phyloP scores from a whole-genome alignment of 1,140 invertebrate genomes.

The Lasioglossum baleicum region DNA sequence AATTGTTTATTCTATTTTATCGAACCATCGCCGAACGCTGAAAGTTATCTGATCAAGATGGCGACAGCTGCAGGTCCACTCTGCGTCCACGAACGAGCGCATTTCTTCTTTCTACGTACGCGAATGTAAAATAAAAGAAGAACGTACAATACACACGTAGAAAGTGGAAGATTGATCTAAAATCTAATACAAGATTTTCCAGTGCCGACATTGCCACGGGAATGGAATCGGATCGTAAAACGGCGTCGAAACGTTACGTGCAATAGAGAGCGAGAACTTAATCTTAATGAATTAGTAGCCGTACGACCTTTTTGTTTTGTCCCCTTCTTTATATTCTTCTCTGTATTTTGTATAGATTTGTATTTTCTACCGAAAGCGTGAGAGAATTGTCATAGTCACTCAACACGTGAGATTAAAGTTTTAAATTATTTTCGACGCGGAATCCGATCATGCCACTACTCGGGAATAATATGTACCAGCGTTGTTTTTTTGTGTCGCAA shows the following conservation, averaged over 20 bases:
- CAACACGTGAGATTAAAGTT: slow-evolving; percentile 39
- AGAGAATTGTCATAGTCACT: slow-evolving; percentile 31
- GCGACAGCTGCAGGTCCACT: too few species aligned
- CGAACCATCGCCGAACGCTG: too few species aligned
- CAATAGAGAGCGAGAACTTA: slow-evolving; percentile 20
- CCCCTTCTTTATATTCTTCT: neutral
- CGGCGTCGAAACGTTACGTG: slow-evolving; percentile 13
- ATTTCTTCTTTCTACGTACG: slow-evolving; percentile 26
- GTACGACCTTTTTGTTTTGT: neutral
- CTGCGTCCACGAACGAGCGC: neutral
- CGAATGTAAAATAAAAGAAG: slow-evolving; percentile 11
- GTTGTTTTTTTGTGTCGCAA: slow-evolving; percentile 7
- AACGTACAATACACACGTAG: neutral
- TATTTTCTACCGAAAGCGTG: slow-evolving; percentile 25
- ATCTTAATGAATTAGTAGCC: slow-evolving; percentile 22
- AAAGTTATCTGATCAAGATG: too few species aligned
- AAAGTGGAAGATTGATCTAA: slow-evolving; percentile 22
- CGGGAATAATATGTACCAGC: slow-evolving; percentile 16
- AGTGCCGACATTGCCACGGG: neutral
- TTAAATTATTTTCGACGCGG: slow-evolving; percentile 44
- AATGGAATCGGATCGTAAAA: slow-evolving; percentile 20
- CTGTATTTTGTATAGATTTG: slow-evolving; percentile 31
- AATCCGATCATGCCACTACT: slow-evolving; percentile 1
- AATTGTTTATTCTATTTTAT: too few species aligned
- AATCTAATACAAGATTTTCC: neutral